A percentile compares a stretch with the other conserved stretches of the same genome.
These are phyloP conservation scores for Copsychus sechellarum DNA, from an alignment of 2,113 vertebrate genomes.

Conservation along the genomic window DNA sequence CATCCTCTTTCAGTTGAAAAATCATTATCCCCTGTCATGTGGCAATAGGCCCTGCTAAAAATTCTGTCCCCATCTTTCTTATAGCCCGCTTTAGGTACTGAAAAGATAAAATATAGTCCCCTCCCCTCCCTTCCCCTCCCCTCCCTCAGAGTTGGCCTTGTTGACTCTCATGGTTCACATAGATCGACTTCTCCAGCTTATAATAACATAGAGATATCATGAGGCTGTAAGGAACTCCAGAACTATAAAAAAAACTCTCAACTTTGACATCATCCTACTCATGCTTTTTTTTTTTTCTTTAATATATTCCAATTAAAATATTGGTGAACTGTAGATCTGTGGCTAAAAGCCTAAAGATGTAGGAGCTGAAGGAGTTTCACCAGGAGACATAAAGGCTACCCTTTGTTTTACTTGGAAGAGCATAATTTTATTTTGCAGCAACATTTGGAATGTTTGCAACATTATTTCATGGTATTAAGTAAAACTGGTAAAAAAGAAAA, in stretches of 20 bases:
- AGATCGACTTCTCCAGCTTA: background rate
- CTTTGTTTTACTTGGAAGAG: background rate
- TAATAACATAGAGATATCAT: background rate
- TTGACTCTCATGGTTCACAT: background rate
- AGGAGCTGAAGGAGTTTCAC: background rate
- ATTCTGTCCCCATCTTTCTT: background rate
- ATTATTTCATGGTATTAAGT: background rate
- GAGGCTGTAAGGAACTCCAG: background rate
- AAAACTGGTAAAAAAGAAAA: background rate
- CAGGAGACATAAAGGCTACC: background rate
- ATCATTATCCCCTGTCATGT: background rate
- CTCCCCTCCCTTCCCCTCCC: background rate
- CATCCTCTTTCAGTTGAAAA: background rate
- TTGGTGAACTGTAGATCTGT: background rate
- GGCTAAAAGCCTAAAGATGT: background rate
- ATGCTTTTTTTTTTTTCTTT: background rate
- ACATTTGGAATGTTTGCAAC: background rate
- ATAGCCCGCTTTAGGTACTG: background rate
- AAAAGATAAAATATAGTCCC: background rate
- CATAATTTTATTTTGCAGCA: background rate
- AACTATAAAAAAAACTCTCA: background rate
- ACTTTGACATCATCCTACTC: background rate
- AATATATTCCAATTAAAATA: background rate
- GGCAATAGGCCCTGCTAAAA: background rate
- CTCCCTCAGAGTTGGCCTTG: background rate